Base-by-base conservation (phyloP, 64 coral and sea anemone species). In the Porites lutea region DNA sequence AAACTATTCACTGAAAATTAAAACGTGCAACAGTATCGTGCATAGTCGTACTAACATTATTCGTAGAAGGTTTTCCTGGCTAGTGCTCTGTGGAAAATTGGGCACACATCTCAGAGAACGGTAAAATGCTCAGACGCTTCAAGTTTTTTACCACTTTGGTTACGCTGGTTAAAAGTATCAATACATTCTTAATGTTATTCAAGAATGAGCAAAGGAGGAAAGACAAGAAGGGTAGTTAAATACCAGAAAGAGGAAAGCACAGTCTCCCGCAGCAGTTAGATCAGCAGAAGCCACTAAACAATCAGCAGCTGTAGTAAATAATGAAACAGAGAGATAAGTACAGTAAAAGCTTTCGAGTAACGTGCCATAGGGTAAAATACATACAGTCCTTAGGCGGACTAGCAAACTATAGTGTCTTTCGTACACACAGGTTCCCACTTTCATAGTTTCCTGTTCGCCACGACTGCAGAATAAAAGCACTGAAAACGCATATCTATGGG, bases 11-110 rank as follows among this genome's bases (percentile, higher is more conserved):
- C 1, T n/a, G 16, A 76, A 76, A 76, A 76, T 16, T 2, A 76
- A 7, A 13, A 2, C 3, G 73, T 37, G 27, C 27, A 37, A 37
- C 27, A 37, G 27, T 37, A 37, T 37, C 27, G 27, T 37, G 27
- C 27, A 37, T 76, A 4, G 57, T 80, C 10, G 78, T 61, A 80
- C 78, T 80, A 80, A 80, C 57, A 80, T 74, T 27, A 45, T 61
- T 37, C 27, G 27, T 37, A 12, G 20, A 13, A 60, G 22, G 43
- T 60, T 61, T 13, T 43, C 78, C 54, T 51, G 15, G 12, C 73
- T 1, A 21, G 52, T 3, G 21, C 13, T 80, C 55, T 27, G 18
- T 16, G 5, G 78, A 15, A 10, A 23, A 13, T 59, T 10, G 6
- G 59, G 54, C 7, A 9, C 54, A 57, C 57, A 80, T 55, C 15